Percentiles rank a stretch among this genome's conserved stretches.
Conservation (phyloP, 1,140 invertebrate species). For the Druon quercuslanigerum region DNA sequence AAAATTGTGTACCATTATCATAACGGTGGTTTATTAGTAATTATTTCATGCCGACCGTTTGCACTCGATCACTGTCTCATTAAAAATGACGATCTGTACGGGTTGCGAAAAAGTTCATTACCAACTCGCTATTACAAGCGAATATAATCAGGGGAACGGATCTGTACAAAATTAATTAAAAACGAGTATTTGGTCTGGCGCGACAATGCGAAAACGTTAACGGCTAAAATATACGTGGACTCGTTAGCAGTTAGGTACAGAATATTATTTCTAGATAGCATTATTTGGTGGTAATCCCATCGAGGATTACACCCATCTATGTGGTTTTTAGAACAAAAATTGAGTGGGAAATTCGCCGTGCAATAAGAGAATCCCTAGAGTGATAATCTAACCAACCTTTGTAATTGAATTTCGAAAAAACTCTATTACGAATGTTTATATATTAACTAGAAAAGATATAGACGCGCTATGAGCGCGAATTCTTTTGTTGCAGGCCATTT, state of each 20-base stretch:
- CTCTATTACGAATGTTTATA: too few relatives aligned
- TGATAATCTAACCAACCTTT: too few relatives aligned
- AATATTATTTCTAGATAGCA: conserved; percentile 16
- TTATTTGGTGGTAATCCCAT: not conserved
- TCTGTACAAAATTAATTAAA: conserved; percentile 30
- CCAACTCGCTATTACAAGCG: conserved; percentile 15
- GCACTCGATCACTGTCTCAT: conserved; percentile 28
- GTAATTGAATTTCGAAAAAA: too few relatives aligned
- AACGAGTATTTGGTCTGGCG: conserved; percentile 18
- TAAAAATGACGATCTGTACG: conserved; percentile 19
- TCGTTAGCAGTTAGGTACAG: conserved; percentile 16
- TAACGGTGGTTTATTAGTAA: not conserved
- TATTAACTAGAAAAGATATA: too few relatives aligned
- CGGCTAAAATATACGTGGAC: conserved; percentile 1
- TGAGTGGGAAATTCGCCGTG: too few relatives aligned
- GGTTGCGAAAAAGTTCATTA: conserved; percentile 28
- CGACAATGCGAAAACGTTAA: conserved; percentile 21
- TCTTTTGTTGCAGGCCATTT: too few relatives aligned
- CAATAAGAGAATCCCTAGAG: too few relatives aligned
- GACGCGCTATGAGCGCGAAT: too few relatives aligned
- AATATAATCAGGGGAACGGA: conserved; percentile 16
- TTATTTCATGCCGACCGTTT: conserved; percentile 6
- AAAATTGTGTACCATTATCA: too few relatives aligned
- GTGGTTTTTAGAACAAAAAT: too few relatives aligned
- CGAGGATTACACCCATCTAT: too few relatives aligned